Conservation (phyloP, 2,797 vertebrate genomes). For the Clamator glandarius region DNA sequence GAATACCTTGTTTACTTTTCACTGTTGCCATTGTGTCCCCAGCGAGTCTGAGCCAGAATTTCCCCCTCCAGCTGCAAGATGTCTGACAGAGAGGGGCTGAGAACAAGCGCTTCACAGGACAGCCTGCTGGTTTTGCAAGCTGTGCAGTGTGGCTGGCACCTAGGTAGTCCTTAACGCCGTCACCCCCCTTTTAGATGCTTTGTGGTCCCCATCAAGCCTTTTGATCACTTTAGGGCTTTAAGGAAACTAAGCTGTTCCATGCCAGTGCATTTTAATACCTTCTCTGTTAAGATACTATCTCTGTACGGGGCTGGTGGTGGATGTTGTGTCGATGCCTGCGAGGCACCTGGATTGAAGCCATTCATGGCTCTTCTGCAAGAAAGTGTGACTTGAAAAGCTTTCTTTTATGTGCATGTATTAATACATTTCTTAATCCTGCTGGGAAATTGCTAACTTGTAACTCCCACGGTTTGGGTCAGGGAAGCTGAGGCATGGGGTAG, state of each 20-base stretch:
- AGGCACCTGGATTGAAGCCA: not conserved
- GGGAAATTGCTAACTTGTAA: not conserved
- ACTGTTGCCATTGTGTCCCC: not conserved
- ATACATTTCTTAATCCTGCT: not conserved
- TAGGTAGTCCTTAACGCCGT: not conserved
- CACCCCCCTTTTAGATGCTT: not conserved
- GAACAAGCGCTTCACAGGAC: not conserved
- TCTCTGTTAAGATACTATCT: not conserved
- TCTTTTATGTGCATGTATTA: not conserved
- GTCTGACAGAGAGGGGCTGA: not conserved
- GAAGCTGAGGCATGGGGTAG: not conserved
- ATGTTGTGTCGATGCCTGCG: not conserved
- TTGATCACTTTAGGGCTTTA: not conserved
- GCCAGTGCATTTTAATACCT: not conserved
- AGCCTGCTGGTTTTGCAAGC: conserved; percentile 6
- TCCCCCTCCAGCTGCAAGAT: not conserved
- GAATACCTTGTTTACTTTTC: conserved; percentile 14
- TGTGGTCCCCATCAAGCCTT: not conserved
- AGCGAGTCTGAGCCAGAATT: conserved; percentile 7
- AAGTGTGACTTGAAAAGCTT: not conserved
- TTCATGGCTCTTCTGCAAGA: not conserved
- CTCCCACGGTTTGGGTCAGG: not conserved
- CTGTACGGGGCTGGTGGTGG: not conserved
- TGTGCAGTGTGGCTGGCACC: not conserved
- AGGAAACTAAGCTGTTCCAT: not conserved